Percentiles rank a stretch among this genome's conserved stretches.
These are phyloP conservation scores for Mylabris phalerata DNA, from an alignment of 1,140 invertebrate genomes.

Conservation along the genomic window DNA sequence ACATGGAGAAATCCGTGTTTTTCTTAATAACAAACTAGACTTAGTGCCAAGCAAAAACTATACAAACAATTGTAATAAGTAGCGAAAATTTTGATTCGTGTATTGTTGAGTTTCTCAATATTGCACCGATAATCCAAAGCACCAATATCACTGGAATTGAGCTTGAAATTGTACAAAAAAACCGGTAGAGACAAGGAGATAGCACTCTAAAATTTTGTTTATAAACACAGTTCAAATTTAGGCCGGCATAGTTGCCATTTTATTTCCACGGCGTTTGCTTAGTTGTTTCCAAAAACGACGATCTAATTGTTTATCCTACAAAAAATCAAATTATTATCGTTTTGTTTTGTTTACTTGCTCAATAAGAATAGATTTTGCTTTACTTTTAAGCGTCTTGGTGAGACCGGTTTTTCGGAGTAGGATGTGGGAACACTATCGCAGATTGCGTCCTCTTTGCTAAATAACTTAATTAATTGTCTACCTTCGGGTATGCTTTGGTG, in stretches of 20 bases:
- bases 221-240: constrained; percentile 13
- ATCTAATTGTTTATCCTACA: constrained; percentile 48
- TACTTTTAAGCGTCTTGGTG: constrained; percentile 47
- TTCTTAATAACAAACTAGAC: too few species aligned
- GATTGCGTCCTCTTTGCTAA: constrained; percentile 31
- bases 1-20: not conserved
- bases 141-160: constrained; percentile 26
- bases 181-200: not conserved
- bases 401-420: constrained; percentile 38
- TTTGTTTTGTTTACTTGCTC: too few species aligned
- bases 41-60: constrained; percentile 8
- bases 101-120: too few species aligned
- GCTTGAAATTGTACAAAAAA: constrained; percentile 17
- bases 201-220: not conserved
- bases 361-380: not conserved
- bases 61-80: not conserved
- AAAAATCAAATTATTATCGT: constrained; percentile 3
- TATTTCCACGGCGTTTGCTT: constrained; percentile 45
- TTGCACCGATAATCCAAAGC: constrained; percentile 10
- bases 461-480: constrained; percentile 37
- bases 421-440: constrained; percentile 35
- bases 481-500: constrained; percentile 40
- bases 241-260: constrained; percentile 31
- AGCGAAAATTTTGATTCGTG: constrained; percentile 1
- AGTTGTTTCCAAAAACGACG: constrained; percentile 51